Evolutionary conservation across 2,888 invertebrate genomes (phyloP).

Genomic region (Thereva unica): DNA sequence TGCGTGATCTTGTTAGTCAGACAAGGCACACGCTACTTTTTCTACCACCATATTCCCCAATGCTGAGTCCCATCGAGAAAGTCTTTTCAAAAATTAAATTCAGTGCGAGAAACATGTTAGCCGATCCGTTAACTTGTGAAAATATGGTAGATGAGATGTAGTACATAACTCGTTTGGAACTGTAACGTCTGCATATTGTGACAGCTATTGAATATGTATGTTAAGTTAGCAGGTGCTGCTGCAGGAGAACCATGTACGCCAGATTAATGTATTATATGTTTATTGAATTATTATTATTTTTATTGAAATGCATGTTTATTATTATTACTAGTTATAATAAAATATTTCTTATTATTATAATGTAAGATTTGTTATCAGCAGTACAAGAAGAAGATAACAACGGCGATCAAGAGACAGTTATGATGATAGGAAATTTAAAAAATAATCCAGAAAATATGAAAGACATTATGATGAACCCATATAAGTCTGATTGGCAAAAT

Average conservation of each 20-base stretch:
- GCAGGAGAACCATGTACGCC: not conserved
- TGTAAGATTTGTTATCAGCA: no score
- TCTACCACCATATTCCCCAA: conserved; percentile 9
- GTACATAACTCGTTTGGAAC: not conserved
- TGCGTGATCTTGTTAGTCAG: not conserved
- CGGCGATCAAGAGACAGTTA: no score
- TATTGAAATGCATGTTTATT: no score
- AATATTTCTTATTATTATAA: no score
- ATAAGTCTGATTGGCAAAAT: no score
- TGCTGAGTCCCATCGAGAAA: conserved; percentile 12
- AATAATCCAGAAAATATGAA: no score
- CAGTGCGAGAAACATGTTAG: not conserved
- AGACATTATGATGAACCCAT: no score
- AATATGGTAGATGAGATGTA: not conserved
- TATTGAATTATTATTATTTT: no score
- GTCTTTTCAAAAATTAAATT: conserved; percentile 20
- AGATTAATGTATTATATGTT: no score
- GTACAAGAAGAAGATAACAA: no score
- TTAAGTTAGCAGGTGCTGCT: not conserved
- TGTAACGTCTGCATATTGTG: not conserved
- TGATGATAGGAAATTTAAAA: no score
- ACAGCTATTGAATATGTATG: conserved; percentile 7
- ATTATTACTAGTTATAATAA: no score
- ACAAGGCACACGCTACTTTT: not conserved
- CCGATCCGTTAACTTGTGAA: not conserved